Percentiles rank a stretch among this genome's conserved stretches.
These are phyloP conservation scores for Parascotia fuliginaria DNA, from an alignment of 2,888 invertebrate genomes.

Conservation along the genomic window DNA sequence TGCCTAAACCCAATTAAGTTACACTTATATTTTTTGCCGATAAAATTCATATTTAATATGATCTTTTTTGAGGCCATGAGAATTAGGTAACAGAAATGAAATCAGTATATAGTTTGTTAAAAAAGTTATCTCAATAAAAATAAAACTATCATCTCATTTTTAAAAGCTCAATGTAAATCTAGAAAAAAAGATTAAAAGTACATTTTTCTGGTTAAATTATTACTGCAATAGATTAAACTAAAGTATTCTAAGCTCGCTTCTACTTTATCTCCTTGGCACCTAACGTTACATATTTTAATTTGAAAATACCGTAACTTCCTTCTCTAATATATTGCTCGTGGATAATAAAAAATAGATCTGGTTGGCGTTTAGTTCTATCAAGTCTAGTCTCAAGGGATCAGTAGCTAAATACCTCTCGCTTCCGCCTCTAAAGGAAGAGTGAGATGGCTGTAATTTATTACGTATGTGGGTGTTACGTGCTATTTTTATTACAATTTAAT, in stretches of 20 bases:
- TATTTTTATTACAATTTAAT: conserved; percentile 34
- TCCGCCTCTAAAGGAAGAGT: conserved; percentile 3
- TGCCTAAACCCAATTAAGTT: no score
- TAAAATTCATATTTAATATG: no score
- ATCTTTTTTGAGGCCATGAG: no score
- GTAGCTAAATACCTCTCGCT: conserved; percentile 23
- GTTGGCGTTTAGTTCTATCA: conserved; percentile 28
- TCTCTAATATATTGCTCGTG: conserved; percentile 11
- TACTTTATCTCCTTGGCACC: not conserved
- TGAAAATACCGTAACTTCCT: conserved; percentile 11
- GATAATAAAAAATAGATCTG: conserved; percentile 32
- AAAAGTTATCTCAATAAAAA: no score
- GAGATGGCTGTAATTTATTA: conserved; percentile 30
- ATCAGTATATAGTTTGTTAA: no score
- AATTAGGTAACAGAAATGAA: no score
- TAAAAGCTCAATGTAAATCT: no score
- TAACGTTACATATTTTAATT: conserved; percentile 12
- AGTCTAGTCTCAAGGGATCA: conserved; percentile 28
- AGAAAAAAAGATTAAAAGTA: no score
- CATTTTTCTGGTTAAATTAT: not conserved
- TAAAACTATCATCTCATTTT: no score
- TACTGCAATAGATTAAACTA: not conserved
- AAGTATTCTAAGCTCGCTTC: not conserved
- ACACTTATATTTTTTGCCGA: no score
- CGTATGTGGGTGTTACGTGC: conserved; percentile 22